Base-by-base conservation (phyloP, 2,113 vertebrate species). In the Poicephalus meyeri region DNA sequence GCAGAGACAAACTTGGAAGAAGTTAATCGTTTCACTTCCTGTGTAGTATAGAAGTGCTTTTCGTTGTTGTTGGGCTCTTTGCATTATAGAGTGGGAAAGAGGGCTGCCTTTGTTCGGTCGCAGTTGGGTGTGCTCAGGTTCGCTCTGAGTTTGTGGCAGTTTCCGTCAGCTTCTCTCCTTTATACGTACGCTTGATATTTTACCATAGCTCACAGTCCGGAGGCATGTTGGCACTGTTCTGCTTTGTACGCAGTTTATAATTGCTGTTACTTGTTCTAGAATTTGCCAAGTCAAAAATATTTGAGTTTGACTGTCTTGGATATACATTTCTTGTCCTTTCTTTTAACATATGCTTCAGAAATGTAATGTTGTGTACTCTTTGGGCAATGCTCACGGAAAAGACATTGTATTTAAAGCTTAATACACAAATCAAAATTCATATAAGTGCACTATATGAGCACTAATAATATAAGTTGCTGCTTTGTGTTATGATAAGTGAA, bases 401-500 rank as follows among this genome's bases (percentile, higher is more conserved):
- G 96, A 80, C 80, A 73, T 97, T 97, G 96, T 94, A 89, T 95
- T 98, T 95, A 97, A 97, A 96, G 91, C 97, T 98, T 97, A 93
- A 91, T 97, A 96, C 96, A 97, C 95, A 92, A 95, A 83, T 94
- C 90, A 97, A 83, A 96, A 91, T 96, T 96, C 96, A 95, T 95
- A 47, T 88, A 92, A 87, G 87, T 95, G 92, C 96, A 97, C 93
- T 96, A 91, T 97, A 97, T 85, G 90, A 80, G 96, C 96, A 97
- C 93, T 95, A 89, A 90, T 94, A 93, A 84, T 95, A 85, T 92
- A 94, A 92, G 74, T 97, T 98, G 96, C 95, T 97, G 96, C 94
- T 98, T 97, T 97, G 91, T 98, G 97, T 95, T 96, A 94, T 77
- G 94, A 76, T 95, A 97, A 97, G 96, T 97, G 95, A 95, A 93